phyloP scores from a whole-genome alignment of 2,888 invertebrate species.

The Eilema griseolum region DNA sequence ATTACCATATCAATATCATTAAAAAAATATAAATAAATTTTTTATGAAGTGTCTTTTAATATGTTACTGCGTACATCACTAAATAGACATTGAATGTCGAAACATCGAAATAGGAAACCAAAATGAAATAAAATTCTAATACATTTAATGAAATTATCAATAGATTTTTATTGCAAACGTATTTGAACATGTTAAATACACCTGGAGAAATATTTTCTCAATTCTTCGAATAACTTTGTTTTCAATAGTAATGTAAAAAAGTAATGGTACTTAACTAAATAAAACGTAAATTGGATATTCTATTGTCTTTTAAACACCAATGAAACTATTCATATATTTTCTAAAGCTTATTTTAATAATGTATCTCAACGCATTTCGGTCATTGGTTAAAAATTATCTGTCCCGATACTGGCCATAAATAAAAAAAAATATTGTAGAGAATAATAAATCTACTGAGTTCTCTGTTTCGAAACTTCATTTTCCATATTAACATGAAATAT shows the following conservation, averaged over 20 bases:
- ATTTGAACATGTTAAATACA: neutral
- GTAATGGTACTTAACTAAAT: too few relatives aligned
- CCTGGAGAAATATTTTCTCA: neutral
- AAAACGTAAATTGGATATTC: too few relatives aligned
- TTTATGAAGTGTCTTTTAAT: neutral
- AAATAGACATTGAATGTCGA: neutral
- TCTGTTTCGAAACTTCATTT: neutral
- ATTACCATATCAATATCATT: neutral
- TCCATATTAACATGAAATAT: neutral
- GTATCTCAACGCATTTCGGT: too few relatives aligned
- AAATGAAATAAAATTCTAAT: neutral
- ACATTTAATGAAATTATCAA: neutral
- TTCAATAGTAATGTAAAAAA: neutral
- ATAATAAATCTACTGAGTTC: too few relatives aligned
- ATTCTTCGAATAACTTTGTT: neutral
- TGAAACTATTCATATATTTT: too few relatives aligned
- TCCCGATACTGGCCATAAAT: too few relatives aligned
- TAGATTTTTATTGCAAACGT: neutral
- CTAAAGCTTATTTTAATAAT: too few relatives aligned
- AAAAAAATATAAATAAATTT: neutral
- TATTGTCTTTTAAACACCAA: too few relatives aligned
- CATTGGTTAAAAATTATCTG: too few relatives aligned
- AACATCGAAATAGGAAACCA: neutral
- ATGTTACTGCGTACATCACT: too few relatives aligned
- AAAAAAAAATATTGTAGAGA: too few relatives aligned